A percentile compares a stretch with the other conserved stretches of the same genome.
These are phyloP conservation scores for Acanthosepion esculentum DNA, from an alignment of 2,888 invertebrate species.

Conservation along the genomic window DNA sequence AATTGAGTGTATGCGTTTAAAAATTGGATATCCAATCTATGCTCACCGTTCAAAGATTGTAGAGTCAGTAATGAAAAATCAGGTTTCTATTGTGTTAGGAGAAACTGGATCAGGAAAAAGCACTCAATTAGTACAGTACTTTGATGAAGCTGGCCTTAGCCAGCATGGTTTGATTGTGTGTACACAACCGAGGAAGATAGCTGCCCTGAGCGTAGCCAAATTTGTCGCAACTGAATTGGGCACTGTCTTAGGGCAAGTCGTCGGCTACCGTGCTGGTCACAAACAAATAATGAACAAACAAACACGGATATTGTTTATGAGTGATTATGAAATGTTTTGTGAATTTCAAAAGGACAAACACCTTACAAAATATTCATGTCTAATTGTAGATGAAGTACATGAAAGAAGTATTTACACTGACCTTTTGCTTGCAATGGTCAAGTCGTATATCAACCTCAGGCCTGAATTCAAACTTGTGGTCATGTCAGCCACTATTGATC, in stretches of 20 bases:
- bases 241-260: slow-evolving; percentile 63
- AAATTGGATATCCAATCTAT: slow-evolving; percentile 69
- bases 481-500: slow-evolving; percentile 75
- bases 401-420: slow-evolving; percentile 74
- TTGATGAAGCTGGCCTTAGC: slow-evolving; percentile 65
- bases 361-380: slow-evolving; percentile 60
- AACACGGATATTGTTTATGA: slow-evolving; percentile 71
- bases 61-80: slow-evolving; percentile 60
- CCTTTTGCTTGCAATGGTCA: slow-evolving; percentile 73
- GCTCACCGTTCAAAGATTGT: slow-evolving; percentile 65
- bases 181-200: slow-evolving; percentile 75
- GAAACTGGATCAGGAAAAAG: slow-evolving; percentile 76
- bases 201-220: slow-evolving; percentile 72
- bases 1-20: slow-evolving; percentile 62
- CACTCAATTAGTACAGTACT: slow-evolving; percentile 74
- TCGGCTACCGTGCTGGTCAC: slow-evolving; percentile 71
- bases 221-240: slow-evolving; percentile 72
- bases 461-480: slow-evolving; percentile 71
- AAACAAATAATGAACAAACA: slow-evolving; percentile 54
- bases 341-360: slow-evolving; percentile 67
- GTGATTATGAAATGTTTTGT: slow-evolving; percentile 73
- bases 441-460: slow-evolving; percentile 62
- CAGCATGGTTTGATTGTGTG: slow-evolving; percentile 67
- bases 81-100: slow-evolving; percentile 71
- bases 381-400: slow-evolving; percentile 75